Conservation (phyloP, 2,888 invertebrate genomes). For the Elmis aenea region DNA sequence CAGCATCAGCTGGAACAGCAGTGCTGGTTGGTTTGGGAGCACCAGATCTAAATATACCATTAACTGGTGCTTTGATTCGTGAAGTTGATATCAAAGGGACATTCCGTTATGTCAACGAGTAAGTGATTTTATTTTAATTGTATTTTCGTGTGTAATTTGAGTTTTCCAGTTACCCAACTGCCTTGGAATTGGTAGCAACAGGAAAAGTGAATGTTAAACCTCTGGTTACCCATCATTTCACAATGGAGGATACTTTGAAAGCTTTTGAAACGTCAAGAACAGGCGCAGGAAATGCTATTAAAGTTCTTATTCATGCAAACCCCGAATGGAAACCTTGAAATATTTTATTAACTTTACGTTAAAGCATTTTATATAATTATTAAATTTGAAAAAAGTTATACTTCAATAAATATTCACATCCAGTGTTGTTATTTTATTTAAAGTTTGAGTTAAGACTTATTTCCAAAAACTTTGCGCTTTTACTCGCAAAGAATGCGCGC, state of each 20-base stretch:
- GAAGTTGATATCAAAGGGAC: conserved; percentile 92
- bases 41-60: conserved; percentile 71
- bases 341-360: too few species aligned
- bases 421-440: too few species aligned
- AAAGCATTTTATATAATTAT: too few species aligned
- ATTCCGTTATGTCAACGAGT: conserved; percentile 92
- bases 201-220: conserved; percentile 76
- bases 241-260: conserved; percentile 67
- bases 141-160: conserved; percentile 7
- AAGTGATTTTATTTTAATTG: conserved; percentile 34
- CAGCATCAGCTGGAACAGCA: conserved; percentile 78
- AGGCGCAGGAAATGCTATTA: conserved; percentile 70
- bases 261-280: conserved; percentile 80
- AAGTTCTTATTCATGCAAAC: conserved; percentile 79
- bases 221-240: conserved; percentile 78
- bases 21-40: conserved; percentile 87
- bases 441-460: too few species aligned
- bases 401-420: too few species aligned
- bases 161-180: conserved; percentile 67
- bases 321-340: conserved; percentile 41
- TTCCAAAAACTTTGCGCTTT: too few species aligned
- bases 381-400: too few species aligned
- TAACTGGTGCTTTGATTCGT: conserved; percentile 72
- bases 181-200: conserved; percentile 70
- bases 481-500: too few species aligned